Conservation (phyloP, 2,888 invertebrate genomes). For the Caenorhabditis becei region DNA sequence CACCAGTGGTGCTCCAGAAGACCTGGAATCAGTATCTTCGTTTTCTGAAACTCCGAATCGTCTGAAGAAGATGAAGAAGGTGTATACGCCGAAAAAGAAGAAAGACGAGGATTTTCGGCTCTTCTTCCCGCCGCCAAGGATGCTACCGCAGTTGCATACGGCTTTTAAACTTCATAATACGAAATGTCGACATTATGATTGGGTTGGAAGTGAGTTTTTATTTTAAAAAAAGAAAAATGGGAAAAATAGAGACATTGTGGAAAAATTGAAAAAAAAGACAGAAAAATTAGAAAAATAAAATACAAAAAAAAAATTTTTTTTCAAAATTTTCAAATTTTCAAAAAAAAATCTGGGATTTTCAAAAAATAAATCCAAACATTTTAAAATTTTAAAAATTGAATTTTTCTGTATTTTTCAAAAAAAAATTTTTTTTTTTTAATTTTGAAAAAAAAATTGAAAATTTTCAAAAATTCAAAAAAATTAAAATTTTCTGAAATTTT, state of each 20-base stretch:
- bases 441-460: too few species aligned
- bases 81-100: not conserved
- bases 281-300: too few species aligned
- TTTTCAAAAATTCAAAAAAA: too few species aligned
- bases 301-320: too few species aligned
- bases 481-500: too few species aligned
- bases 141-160: constrained; percentile 7
- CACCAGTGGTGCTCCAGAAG: not conserved
- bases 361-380: not conserved
- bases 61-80: too few species aligned
- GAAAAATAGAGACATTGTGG: not conserved
- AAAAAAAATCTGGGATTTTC: not conserved
- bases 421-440: too few species aligned
- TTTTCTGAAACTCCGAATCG: not conserved
- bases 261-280: too few species aligned
- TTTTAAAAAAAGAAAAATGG: not conserved
- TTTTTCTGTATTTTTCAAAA: too few species aligned
- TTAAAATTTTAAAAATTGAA: too few species aligned
- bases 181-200: constrained; percentile 19
- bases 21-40: not conserved
- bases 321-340: too few species aligned
- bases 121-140: constrained; percentile 35
- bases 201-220: constrained; percentile 23
- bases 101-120: constrained; percentile 39
- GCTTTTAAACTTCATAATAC: constrained; percentile 38